Evolutionary conservation across 2,797 vertebrate species (phyloP).

Genomic region (Knipowitschia caucasica): DNA sequence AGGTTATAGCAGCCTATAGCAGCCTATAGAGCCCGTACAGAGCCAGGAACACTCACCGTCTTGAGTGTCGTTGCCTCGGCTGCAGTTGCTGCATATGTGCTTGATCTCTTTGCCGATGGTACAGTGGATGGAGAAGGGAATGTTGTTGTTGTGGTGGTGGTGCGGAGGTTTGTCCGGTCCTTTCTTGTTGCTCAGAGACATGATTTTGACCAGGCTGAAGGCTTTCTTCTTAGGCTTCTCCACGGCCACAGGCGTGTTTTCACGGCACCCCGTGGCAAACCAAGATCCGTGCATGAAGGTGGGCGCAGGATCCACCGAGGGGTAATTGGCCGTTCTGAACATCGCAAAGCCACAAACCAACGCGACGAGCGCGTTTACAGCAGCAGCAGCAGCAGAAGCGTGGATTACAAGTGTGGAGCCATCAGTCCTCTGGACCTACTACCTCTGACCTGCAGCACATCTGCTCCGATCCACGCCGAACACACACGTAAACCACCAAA

Average conservation of each 20-base stretch:
- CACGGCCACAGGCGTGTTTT: conserved; percentile 73
- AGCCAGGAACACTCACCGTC: conserved; percentile 99
- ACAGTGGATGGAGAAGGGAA: conserved; percentile 94
- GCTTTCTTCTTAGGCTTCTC: conserved; percentile 86
- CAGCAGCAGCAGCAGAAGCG: conserved; percentile 35
- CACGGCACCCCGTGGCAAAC: conserved; percentile 73
- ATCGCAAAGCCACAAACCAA: conserved; percentile 47
- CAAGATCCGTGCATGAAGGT: conserved; percentile 75
- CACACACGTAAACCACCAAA: conserved; percentile 42
- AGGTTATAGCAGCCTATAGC: too few species aligned
- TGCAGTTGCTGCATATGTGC: conserved; percentile 99
- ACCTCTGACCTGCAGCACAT: conserved; percentile 33
- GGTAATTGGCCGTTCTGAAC: conserved; percentile 71
- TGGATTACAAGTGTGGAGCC: conserved; percentile 41
- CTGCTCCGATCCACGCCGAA: conserved; percentile 11
- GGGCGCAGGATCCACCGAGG: conserved; percentile 81
- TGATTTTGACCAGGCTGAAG: conserved; percentile 90
- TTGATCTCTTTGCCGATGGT: conserved; percentile 98
- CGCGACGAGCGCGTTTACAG: conserved; percentile 46
- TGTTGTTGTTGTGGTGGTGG: conserved; percentile 79
- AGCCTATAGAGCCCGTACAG: too few species aligned
- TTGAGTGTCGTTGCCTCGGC: conserved; percentile 87
- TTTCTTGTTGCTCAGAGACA: conserved; percentile 83
- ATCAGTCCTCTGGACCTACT: conserved; percentile 34
- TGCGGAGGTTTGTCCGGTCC: conserved; percentile 71